A percentile compares a stretch with the other conserved stretches of the same genome.
phyloP scores from a whole-genome alignment of 2,113 vertebrate species.

The Todiramphus saurophagus region DNA sequence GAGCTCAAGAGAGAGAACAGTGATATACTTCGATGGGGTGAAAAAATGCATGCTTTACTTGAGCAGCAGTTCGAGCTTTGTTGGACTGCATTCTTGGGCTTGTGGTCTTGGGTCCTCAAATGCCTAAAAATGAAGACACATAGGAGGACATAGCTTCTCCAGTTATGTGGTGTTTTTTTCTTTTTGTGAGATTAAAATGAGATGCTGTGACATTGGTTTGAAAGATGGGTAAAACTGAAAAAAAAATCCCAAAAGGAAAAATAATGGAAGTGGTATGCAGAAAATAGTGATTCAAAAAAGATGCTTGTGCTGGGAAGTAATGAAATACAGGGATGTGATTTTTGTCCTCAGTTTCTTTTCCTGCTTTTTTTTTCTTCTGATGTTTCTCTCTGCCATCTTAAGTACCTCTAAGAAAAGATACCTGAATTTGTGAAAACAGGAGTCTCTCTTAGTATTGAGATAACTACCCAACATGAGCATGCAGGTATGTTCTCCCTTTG shows the following conservation, averaged over 20 bases:
- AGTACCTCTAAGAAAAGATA: neutral
- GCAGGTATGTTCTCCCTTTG: neutral
- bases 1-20: neutral
- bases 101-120: neutral
- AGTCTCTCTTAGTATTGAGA: neutral
- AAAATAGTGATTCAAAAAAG: neutral
- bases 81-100: neutral
- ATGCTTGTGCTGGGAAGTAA: neutral
- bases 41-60: neutral
- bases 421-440: neutral
- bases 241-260: neutral
- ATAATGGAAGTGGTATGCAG: neutral
- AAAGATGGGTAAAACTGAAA: neutral
- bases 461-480: neutral
- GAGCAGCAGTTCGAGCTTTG: neutral
- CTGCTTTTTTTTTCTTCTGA: accelerated
- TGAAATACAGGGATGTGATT: neutral
- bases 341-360: neutral
- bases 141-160: accelerated
- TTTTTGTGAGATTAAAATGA: neutral
- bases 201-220: neutral
- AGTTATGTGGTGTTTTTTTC: neutral
- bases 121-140: neutral
- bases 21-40: accelerated
- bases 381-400: neutral